Evolutionary conservation across 2,888 invertebrate species (phyloP), one percentile per base, ranked within the genome.

Genomic region (Ormyrus thymus): DNA sequence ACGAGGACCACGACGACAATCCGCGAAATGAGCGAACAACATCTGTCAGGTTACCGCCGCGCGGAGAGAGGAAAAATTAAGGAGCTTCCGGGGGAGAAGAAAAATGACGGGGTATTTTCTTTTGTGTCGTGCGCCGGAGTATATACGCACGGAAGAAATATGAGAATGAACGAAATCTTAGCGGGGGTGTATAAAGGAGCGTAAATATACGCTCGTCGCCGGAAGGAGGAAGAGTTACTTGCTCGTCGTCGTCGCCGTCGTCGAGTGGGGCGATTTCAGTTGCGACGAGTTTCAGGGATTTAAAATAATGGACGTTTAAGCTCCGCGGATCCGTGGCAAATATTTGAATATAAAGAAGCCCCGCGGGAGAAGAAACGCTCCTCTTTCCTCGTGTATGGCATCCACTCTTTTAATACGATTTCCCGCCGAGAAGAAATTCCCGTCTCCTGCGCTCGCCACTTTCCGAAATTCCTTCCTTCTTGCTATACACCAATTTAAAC

Each of bases 21-120:
- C 76, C 76, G 74, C 74, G 70, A 80, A 80, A 80, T 76, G 76
- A 80, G 73, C 72, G 68, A 64, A 69, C 53, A 80, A 80, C 80
- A 77, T 80, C 77, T 77, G 77, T 80, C 80, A 73, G 62, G 29
- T 53, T 48, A 13, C 11, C 6, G 46, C 8, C 51, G 10, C n/a
- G 9, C 5, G 8, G 56, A 11, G 65, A 7, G 45, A 53, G 51
- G 68, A 74, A 62, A 69, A 75, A 79, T 79, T 79, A 79, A 75
- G 71, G 46, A 72, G 72, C 51, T 69, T 61, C 62, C n/a, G 51
- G 7, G 9, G 48, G 50, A 53, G 46, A 66, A 66, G 48, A 78
- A 72, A 73, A 72, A 68, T 59, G 66, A 55, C 53, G 55, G 43
- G n/a, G 56, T 11, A 53, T 51, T 56, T 6, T 69, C 9, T 58